Conservation (phyloP, 2,888 invertebrate species). For the Unio delphinus region DNA sequence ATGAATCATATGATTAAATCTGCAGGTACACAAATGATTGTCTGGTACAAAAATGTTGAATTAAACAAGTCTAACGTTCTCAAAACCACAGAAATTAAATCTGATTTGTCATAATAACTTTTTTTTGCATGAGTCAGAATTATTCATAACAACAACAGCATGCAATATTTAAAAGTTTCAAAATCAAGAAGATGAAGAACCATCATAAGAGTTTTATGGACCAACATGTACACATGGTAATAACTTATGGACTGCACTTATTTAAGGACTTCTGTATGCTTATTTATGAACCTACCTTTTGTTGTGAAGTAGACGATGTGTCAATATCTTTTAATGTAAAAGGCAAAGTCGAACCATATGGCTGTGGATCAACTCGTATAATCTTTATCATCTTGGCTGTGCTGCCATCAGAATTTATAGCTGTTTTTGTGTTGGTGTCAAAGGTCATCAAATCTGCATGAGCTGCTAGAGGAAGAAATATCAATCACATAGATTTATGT, state of each 20-base stretch:
- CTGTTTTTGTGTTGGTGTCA: constrained; percentile 31
- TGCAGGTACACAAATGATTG: no score
- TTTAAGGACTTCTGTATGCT: not conserved
- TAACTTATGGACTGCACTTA: no score
- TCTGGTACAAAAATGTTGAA: no score
- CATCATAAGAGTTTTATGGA: not conserved
- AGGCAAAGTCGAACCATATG: constrained; percentile 39
- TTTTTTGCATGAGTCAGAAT: no score
- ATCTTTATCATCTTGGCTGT: constrained; percentile 40
- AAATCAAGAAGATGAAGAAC: no score
- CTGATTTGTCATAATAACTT: no score
- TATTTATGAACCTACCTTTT: constrained; percentile 23
- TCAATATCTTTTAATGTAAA: constrained; percentile 60
- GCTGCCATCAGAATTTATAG: constrained; percentile 20
- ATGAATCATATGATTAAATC: no score
- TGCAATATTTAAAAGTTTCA: no score
- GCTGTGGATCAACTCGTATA: constrained; percentile 27
- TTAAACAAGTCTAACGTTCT: no score
- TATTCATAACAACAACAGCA: no score
- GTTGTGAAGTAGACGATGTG: constrained; percentile 14
- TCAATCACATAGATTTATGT: no score
- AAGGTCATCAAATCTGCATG: constrained; percentile 36
- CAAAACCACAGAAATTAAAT: no score
- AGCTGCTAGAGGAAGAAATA: constrained; percentile 12
- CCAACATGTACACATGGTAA: not conserved